Base-by-base conservation (phyloP, 1,140 invertebrate genomes). In the Notospermus geniculatus region DNA sequence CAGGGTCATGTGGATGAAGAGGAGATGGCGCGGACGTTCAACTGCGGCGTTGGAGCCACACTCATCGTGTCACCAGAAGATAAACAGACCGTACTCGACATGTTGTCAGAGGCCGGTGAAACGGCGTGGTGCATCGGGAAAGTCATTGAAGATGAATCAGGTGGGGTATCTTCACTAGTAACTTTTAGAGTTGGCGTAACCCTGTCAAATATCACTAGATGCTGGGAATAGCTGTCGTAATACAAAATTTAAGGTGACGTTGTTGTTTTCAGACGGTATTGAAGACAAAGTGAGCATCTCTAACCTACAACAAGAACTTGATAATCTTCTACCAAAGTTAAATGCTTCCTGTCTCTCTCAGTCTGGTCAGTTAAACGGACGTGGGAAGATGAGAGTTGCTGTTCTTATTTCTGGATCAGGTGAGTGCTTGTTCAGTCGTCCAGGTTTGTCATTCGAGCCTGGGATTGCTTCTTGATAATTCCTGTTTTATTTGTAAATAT, bases 381-480 rank as follows among this genome's bases (percentile, higher is more conserved):
- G 32, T 36, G 32, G 32, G 15, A 67, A 84, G 54, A 90, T 88
- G 71, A 86, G 85, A 69, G 89, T 93, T 22, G 91, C 86, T 0
- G 91, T 97, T 45, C 82, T 97, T 17, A 95, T 95, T 65, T 97
- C 94, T n/a, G 94, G 94, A 22, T 75, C 79, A 71, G 79, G 79
- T 79, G 63, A 66, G 60, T 43, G 4, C 15, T 22, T 53, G 13
- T 17, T 17, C 15, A 17, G 22, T 11, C 11, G 13, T 53, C 22
- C 23, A 17, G 13, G 22, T 22, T 13, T 53, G 13, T 13, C 4
- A 55, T 50, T n/a, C 4, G 46, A 50, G 46, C n/a, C n/a, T n/a
- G n/a, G n/a, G n/a, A n/a, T n/a, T n/a, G n/a, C n/a, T n/a, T n/a
- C n/a, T n/a, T n/a, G n/a, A n/a, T n/a, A n/a, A n/a, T n/a, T n/a